A percentile compares a stretch with the other conserved stretches of the same genome.
phyloP scores from a whole-genome alignment of 2,113 vertebrate genomes.

The Eublepharis macularius region DNA sequence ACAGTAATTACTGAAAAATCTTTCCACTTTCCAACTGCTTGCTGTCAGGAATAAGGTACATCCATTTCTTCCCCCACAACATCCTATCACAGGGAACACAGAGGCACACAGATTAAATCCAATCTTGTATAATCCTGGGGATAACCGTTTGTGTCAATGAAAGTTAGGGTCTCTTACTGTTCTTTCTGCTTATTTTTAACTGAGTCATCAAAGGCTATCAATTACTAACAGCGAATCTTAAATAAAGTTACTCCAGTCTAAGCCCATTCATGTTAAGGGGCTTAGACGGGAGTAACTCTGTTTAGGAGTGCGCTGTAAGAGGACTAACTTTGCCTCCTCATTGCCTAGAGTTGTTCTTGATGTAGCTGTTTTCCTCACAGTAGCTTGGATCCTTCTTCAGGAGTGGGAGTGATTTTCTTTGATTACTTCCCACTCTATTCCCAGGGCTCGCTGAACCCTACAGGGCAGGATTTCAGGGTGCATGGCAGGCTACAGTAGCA shows the following conservation, averaged over 20 bases:
- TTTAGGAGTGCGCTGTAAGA: no score
- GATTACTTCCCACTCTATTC: no score
- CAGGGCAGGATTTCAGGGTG: no score
- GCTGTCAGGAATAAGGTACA: not conserved
- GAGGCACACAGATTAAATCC: not conserved
- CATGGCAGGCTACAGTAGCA: no score
- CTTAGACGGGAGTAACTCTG: no score
- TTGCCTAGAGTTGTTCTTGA: not conserved
- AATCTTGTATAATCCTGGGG: not conserved
- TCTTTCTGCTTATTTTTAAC: not conserved
- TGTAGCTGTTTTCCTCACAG: not conserved
- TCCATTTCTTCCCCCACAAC: not conserved
- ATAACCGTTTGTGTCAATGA: not conserved
- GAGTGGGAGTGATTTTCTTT: no score
- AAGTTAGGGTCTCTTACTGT: not conserved
- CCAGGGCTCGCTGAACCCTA: no score
- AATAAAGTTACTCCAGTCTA: no score
- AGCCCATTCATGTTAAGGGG: no score
- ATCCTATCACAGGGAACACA: not conserved
- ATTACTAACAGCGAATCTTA: no score
- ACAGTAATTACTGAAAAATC: not conserved
- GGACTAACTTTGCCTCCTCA: no score
- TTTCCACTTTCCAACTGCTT: not conserved
- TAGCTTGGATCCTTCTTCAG: no score
- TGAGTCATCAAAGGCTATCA: not conserved